These are phyloP conservation scores for Epizoanthus ramosus DNA, from an alignment of 92 coral and sea anemone genomes.

Conservation along the genomic window DNA sequence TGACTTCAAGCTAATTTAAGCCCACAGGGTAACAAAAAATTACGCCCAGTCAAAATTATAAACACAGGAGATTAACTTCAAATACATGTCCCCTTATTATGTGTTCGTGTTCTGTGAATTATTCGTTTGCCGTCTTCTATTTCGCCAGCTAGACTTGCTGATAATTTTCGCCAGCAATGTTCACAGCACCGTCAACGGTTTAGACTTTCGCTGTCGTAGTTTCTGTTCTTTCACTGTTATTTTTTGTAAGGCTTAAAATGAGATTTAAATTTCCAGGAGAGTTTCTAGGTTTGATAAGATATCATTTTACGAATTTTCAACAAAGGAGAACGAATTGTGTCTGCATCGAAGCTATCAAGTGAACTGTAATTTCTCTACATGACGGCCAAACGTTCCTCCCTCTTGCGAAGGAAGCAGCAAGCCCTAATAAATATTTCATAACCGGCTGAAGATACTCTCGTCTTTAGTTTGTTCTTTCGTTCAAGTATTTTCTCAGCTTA, in stretches of 20 bases:
- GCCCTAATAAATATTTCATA: conserved; percentile 60
- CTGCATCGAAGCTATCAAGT: neutral
- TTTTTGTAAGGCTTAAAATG: too few relatives aligned
- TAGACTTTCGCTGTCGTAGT: too few relatives aligned
- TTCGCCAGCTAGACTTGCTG: too few relatives aligned
- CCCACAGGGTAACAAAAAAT: conserved; percentile 12
- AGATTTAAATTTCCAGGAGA: too few relatives aligned
- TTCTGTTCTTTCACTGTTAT: too few relatives aligned
- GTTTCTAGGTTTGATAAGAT: too few relatives aligned
- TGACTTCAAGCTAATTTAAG: neutral
- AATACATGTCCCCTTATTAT: neutral
- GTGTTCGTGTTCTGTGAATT: neutral
- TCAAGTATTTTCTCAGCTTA: neutral
- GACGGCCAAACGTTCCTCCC: neutral
- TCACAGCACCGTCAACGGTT: too few relatives aligned
- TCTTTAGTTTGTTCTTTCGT: neutral
- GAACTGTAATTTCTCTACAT: neutral
- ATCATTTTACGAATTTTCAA: too few relatives aligned
- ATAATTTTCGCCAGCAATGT: too few relatives aligned
- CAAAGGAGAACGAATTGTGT: too few relatives aligned
- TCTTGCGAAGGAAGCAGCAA: conserved; percentile 28
- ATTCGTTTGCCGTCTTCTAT: too few relatives aligned
- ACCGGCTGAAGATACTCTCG: conserved; percentile 26
- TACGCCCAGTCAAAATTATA: conserved; percentile 8
- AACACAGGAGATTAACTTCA: conserved; percentile 7